Base-by-base conservation (phyloP, 2,113 vertebrate species). In the Pongo pygmaeus region DNA sequence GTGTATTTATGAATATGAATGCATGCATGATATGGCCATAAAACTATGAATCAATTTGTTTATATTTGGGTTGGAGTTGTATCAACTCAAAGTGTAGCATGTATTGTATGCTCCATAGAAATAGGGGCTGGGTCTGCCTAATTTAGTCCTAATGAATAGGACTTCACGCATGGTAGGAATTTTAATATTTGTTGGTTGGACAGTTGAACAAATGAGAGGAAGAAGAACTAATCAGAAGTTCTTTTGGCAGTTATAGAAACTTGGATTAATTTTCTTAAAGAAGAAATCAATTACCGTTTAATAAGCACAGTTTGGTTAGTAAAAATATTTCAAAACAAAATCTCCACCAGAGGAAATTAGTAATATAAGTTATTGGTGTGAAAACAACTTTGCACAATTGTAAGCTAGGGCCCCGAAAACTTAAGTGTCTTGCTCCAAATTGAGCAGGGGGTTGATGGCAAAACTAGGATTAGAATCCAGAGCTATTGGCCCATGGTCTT, bases 291-390 rank as follows among this genome's bases (percentile, higher is more conserved):
- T 69, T 69, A 25, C 43, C 38, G 14, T 92, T 94, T 84, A 93
- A 57, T 85, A 72, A 84, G 84, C 64, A 22, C 5, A 94, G 11
- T 30, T 81, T 35, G 8, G 35, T 48, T 89, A 50, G 22, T 72
- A 67, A 92, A 94, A 91, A 27, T 70, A 96, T 70, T 93, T 94
- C 40, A 23, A 93, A 91, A 96, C 43, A 91, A 94, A 83, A 55
- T 75, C 10, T 78, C 59, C 18, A 1, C 61, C 17, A 91, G 5
- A 75, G 7, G 35, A 30, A 92, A 52, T 46, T 77, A 83, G 52
- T 84, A 67, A 78, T 85, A 43, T 61, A 52, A 43, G 48, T 46
- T 69, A 40, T 81, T 43, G 75, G 27, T 46, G 8, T 77, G 3
- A 48, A 57, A 87, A 74, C 50, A 52, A 8, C 38, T 46, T 48